Evolutionary conservation across 2,888 invertebrate genomes (phyloP).

Genomic region (Hirtodrosophila histrioides): DNA sequence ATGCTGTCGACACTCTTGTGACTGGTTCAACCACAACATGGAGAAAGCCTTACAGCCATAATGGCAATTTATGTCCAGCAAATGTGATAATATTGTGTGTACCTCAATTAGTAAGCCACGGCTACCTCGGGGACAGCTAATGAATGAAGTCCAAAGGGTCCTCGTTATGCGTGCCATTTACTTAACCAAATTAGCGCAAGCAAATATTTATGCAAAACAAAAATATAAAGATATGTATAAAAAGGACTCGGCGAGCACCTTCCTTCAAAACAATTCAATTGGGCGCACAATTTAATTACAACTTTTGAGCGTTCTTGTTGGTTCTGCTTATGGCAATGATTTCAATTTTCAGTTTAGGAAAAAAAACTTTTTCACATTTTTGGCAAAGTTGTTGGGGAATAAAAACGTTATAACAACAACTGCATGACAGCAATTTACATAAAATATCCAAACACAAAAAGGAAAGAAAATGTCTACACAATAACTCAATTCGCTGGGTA

Average conservation of each 20-base stretch:
- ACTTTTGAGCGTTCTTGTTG: slow-evolving; percentile 32
- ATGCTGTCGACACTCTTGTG: slow-evolving; percentile 9
- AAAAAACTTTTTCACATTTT: slow-evolving; percentile 22
- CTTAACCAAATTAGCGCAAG: slow-evolving; percentile 40
- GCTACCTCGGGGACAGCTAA: slow-evolving; percentile 16
- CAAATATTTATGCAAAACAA: slow-evolving; percentile 46
- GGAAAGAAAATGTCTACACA: slow-evolving; percentile 51
- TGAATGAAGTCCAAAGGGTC: slow-evolving; percentile 18
- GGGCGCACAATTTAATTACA: slow-evolving; percentile 66
- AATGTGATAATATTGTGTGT: slow-evolving; percentile 10
- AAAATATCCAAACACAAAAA: slow-evolving; percentile 44
- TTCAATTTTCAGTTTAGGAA: slow-evolving; percentile 26
- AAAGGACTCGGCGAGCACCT: slow-evolving; percentile 11
- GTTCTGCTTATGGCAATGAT: slow-evolving; percentile 35
- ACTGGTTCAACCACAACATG: not conserved
- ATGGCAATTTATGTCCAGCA: slow-evolving; percentile 23
- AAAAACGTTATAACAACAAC: slow-evolving; percentile 31
- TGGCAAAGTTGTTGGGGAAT: slow-evolving; percentile 30
- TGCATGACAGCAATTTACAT: slow-evolving; percentile 54
- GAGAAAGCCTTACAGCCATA: slow-evolving; percentile 2
- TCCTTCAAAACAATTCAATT: slow-evolving; percentile 58
- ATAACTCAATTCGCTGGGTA: slow-evolving; percentile 72
- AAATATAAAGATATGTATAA: slow-evolving; percentile 8
- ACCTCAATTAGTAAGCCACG: slow-evolving; percentile 31
- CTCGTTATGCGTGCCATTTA: slow-evolving; percentile 3